Conservation (phyloP, 1,140 invertebrate species). For the Periplaneta americana region DNA sequence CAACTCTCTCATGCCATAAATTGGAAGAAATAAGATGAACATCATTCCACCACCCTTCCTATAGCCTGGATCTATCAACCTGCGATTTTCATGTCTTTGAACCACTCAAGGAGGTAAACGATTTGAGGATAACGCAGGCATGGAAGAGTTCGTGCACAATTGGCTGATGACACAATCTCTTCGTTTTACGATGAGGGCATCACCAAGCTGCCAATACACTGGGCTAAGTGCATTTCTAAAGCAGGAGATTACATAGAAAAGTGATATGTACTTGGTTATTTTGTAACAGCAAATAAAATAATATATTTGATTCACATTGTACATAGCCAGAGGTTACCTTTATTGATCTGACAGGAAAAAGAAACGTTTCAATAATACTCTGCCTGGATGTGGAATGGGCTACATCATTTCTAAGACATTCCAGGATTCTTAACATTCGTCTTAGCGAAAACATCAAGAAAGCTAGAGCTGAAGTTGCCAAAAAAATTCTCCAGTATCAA, state of each 20-base stretch:
- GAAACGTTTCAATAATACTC: too few species aligned
- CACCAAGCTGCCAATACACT: slow-evolving; percentile 9
- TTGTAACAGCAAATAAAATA: background rate
- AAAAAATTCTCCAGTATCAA: too few species aligned
- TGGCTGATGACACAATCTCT: slow-evolving; percentile 15
- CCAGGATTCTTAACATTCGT: too few species aligned
- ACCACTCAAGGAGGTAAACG: background rate
- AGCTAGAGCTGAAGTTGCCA: too few species aligned
- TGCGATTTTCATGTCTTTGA: slow-evolving; percentile 22
- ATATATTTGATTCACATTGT: too few species aligned
- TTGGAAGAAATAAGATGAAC: slow-evolving; percentile 27
- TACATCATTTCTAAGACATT: too few species aligned
- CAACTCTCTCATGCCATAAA: slow-evolving; percentile 9
- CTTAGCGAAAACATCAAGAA: too few species aligned
- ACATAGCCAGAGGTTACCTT: too few species aligned
- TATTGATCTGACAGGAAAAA: too few species aligned
- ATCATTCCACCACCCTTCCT: slow-evolving; percentile 29
- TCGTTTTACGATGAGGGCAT: slow-evolving; percentile 13
- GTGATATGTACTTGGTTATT: background rate
- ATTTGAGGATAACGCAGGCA: background rate
- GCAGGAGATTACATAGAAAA: slow-evolving; percentile 16
- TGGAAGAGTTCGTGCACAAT: slow-evolving; percentile 13
- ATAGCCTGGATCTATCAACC: slow-evolving; percentile 31
- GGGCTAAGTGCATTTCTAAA: slow-evolving; percentile 17
- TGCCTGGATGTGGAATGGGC: too few species aligned